These are phyloP conservation scores for Drosophila demipolita DNA, from an alignment of 2,888 invertebrate genomes.

Conservation along the genomic window DNA sequence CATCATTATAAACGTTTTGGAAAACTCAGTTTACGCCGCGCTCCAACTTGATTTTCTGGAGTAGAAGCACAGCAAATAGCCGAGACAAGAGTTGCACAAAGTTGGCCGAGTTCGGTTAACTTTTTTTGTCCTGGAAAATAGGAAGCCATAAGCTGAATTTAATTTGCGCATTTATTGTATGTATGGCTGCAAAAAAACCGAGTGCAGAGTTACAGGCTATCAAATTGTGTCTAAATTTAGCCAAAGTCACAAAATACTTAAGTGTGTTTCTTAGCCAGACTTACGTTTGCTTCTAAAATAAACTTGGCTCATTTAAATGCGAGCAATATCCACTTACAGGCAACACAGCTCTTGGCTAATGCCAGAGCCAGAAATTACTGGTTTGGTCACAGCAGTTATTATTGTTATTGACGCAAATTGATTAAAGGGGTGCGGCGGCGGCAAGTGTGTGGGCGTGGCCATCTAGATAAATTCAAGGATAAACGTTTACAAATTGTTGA, in stretches of 20 bases:
- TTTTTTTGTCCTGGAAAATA: conserved; percentile 2
- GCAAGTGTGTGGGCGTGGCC: conserved; percentile 1
- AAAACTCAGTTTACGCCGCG: neutral
- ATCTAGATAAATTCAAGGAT: neutral
- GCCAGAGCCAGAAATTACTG: conserved; percentile 7
- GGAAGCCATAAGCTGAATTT: conserved; percentile 14
- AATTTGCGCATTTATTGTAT: conserved; percentile 3
- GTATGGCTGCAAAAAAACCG: neutral
- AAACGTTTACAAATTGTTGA: conserved; percentile 2
- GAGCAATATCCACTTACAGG: conserved; percentile 4
- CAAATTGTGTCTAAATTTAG: conserved; percentile 18
- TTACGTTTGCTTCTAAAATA: neutral
- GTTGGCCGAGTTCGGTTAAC: neutral
- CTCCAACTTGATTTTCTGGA: neutral
- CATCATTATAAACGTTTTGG: neutral
- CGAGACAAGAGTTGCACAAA: neutral
- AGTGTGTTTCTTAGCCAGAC: neutral
- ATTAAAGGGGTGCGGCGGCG: conserved; percentile 1
- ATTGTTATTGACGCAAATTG: conserved; percentile 34
- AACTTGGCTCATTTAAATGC: neutral
- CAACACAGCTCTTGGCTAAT: conserved; percentile 7
- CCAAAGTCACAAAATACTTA: neutral
- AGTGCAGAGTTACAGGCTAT: neutral
- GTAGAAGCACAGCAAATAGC: neutral
- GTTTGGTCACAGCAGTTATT: conserved; percentile 10